Evolutionary conservation across 1,140 invertebrate genomes (phyloP).

Genomic region (Drosophila repletoides): DNA sequence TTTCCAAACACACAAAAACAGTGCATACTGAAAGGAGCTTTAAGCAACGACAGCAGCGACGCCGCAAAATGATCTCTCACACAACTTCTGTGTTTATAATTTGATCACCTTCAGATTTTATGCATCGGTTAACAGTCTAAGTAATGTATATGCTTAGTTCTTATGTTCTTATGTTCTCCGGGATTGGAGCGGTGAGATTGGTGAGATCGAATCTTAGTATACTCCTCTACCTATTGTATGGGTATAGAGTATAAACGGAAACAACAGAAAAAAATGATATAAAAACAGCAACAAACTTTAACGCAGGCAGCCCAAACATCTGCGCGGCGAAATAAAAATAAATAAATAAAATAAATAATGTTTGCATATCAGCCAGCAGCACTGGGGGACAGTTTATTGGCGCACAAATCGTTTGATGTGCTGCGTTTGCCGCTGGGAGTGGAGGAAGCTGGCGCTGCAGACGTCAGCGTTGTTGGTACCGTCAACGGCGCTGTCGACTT

Average conservation of each 20-base stretch:
- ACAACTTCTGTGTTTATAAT: too few relatives aligned
- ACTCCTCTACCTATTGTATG: not conserved
- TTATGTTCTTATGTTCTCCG: too few relatives aligned
- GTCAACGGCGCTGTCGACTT: slow-evolving; percentile 44
- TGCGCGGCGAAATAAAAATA: slow-evolving; percentile 68
- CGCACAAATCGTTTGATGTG: slow-evolving; percentile 76
- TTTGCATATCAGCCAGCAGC: slow-evolving; percentile 73
- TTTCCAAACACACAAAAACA: slow-evolving; percentile 64
- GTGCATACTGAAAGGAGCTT: slow-evolving; percentile 28
- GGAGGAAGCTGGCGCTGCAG: slow-evolving; percentile 40
- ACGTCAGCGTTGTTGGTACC: slow-evolving; percentile 29
- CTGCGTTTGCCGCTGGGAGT: slow-evolving; percentile 48
- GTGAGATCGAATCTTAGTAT: too few relatives aligned
- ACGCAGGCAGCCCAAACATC: slow-evolving; percentile 72
- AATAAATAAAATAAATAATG: slow-evolving; percentile 75
- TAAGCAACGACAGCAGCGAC: slow-evolving; percentile 13
- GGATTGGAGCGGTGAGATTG: too few relatives aligned
- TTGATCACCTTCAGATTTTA: too few relatives aligned
- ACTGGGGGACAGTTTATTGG: slow-evolving; percentile 76
- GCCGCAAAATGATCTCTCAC: too few relatives aligned
- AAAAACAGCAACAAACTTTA: slow-evolving; percentile 54
- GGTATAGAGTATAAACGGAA: not conserved
- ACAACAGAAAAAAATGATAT: not conserved
- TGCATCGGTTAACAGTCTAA: too few relatives aligned
- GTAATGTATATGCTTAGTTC: too few relatives aligned